Base-by-base conservation (phyloP, 2,113 vertebrate species). In the Zosterops lateralis region DNA sequence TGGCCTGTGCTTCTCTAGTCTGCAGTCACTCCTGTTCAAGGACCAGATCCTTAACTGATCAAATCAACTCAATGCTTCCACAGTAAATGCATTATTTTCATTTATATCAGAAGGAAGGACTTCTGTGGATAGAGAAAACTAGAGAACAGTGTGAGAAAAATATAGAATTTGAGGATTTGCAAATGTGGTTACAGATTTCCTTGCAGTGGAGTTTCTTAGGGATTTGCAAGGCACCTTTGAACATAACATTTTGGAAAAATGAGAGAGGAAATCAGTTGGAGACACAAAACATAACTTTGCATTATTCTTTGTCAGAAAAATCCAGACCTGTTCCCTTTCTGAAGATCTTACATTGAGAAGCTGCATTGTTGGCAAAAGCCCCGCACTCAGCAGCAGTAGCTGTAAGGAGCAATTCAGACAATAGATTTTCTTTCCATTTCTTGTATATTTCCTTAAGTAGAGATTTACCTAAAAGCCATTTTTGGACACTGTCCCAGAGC, bases 391-490 rank as follows among this genome's bases (percentile, higher is more conserved):
- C 53, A 64, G 44, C 31, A 78, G 29, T 32, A 84, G 50, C 6
- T 81, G 3, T 29, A 76, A 76, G 36, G 3, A 60, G 18, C 32
- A 70, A 79, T 79, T 79, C 31, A 16, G 31, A 68, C 50, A 83
- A 76, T 3, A 85, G 20, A 72, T 75, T 79, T 90, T 90, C 45
- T 85, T 88, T 70, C n/a, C 8, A 17, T 72, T 79, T 12, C 62
- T 56, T 57, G 31, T 28, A 56, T 36, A 75, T 76, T 87, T 79
- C 40, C 65, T 71, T 66, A 66, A 62, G 56, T 6, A 60, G 71
- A 64, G 24, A 48, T 92, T 87, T 94, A 67, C 75, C 58, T 58
- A 74, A 84, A 8, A 93, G 26, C 9, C 18, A 32, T 24, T 86
- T 95, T 62, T 88, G 75, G 86, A 70, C 38, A 40, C 40, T 77